Percentiles rank a stretch among this genome's conserved stretches.
These are phyloP conservation scores for Eulemur macaco DNA, from an alignment of 2,113 vertebrate species.

Conservation along the genomic window DNA sequence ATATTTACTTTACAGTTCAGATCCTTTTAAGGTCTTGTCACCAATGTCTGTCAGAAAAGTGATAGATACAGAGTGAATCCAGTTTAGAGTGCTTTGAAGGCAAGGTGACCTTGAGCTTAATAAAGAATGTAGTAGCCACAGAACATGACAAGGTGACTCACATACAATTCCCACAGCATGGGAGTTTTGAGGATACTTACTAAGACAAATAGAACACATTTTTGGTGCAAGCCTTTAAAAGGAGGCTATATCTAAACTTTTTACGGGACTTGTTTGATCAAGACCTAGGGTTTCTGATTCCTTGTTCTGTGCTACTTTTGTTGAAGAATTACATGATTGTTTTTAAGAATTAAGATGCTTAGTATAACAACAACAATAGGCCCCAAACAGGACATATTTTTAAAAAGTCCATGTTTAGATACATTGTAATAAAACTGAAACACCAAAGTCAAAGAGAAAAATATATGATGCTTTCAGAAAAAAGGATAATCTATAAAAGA, in stretches of 20 bases:
- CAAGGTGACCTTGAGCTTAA: neutral
- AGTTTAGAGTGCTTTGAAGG: neutral
- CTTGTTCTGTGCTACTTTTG: neutral
- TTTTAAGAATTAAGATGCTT: neutral
- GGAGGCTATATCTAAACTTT: neutral
- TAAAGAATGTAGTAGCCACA: neutral
- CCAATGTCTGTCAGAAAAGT: neutral
- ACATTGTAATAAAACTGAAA: neutral
- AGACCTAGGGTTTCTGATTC: neutral
- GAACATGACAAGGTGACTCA: neutral
- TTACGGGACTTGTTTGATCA: neutral
- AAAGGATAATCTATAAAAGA: neutral
- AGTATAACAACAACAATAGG: neutral
- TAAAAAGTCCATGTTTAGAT: neutral
- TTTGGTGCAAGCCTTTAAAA: neutral
- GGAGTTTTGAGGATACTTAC: neutral
- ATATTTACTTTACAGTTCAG: neutral
- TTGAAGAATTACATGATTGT: neutral
- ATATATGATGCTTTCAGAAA: neutral
- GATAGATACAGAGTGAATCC: neutral
- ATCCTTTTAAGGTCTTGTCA: neutral
- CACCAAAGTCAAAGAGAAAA: constrained; percentile 27
- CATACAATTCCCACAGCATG: neutral
- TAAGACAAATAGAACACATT: neutral
- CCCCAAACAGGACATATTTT: neutral